phyloP scores from a whole-genome alignment of 1,140 invertebrate species.

The Aphelenchoides fujianensis region DNA sequence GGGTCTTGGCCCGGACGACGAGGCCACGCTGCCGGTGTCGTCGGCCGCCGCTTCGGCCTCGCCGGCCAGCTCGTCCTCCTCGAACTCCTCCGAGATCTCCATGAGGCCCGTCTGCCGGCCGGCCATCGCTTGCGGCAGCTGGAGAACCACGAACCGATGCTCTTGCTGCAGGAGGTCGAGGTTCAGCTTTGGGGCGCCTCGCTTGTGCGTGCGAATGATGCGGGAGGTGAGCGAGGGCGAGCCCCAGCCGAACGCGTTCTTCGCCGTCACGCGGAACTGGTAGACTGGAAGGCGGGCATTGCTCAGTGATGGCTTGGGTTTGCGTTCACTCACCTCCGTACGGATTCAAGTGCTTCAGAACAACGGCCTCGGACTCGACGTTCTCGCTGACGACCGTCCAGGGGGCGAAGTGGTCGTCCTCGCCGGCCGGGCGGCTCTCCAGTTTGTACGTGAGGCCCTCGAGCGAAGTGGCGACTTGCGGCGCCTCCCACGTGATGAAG shows the following conservation, averaged over 20 bases:
- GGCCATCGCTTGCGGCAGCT: slow-evolving; percentile 49
- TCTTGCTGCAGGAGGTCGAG: slow-evolving; percentile 47
- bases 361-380: slow-evolving; percentile 87
- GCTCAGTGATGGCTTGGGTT: background rate
- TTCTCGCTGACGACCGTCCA: slow-evolving; percentile 83
- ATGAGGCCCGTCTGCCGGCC: slow-evolving; percentile 33
- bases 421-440: slow-evolving; percentile 68
- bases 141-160: slow-evolving; percentile 45
- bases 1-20: background rate
- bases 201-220: slow-evolving; percentile 60
- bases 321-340: slow-evolving; percentile 65
- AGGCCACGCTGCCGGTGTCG: slow-evolving; percentile 27
- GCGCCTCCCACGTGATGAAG: slow-evolving; percentile 73
- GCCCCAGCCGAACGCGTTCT: slow-evolving; percentile 78
- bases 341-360: slow-evolving; percentile 75
- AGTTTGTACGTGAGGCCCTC: slow-evolving; percentile 70
- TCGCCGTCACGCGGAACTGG: slow-evolving; percentile 80
- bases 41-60: slow-evolving; percentile 36
- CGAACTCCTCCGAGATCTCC: slow-evolving; percentile 58
- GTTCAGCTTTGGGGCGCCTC: slow-evolving; percentile 57
- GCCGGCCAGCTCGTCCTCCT: slow-evolving; percentile 37
- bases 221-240: slow-evolving; percentile 64
- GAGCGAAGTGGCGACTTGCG: slow-evolving; percentile 73
- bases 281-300: slow-evolving; percentile 35
- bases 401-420: slow-evolving; percentile 62